These are phyloP conservation scores for Struthio camelus DNA, from an alignment of 2,113 vertebrate genomes.

Conservation along the genomic window DNA sequence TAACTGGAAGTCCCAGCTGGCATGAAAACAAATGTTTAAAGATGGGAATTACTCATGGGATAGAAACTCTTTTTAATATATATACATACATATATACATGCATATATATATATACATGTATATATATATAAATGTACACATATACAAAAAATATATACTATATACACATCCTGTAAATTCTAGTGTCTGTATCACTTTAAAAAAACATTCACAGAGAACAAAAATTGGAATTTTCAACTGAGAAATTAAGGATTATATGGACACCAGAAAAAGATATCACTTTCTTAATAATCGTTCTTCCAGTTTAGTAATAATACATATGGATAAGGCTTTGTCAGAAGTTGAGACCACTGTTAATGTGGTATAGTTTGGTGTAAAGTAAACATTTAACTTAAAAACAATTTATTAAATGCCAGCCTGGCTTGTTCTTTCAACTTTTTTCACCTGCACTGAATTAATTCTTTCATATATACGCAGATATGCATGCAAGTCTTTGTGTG, in stretches of 20 bases:
- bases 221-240: neutral
- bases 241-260: neutral
- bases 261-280: neutral
- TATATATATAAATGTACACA: neutral
- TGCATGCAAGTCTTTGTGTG: rapidly evolving
- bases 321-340: neutral
- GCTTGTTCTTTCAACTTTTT: neutral
- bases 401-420: neutral
- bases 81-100: no score
- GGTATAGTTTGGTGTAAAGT: neutral
- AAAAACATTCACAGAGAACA: neutral
- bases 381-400: neutral
- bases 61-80: neutral
- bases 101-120: no score
- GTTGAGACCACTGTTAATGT: neutral
- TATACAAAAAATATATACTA: neutral
- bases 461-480: neutral
- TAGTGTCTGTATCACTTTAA: neutral
- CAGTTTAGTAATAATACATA: neutral
- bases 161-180: neutral
- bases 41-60: neutral
- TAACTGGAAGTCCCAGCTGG: neutral
- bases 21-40: neutral
- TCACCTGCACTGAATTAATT: neutral
- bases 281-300: neutral